Percentiles rank a stretch among this genome's conserved stretches.
Evolutionary conservation across 2,888 invertebrate genomes (phyloP).

Genomic region (Adelphocoris suturalis): DNA sequence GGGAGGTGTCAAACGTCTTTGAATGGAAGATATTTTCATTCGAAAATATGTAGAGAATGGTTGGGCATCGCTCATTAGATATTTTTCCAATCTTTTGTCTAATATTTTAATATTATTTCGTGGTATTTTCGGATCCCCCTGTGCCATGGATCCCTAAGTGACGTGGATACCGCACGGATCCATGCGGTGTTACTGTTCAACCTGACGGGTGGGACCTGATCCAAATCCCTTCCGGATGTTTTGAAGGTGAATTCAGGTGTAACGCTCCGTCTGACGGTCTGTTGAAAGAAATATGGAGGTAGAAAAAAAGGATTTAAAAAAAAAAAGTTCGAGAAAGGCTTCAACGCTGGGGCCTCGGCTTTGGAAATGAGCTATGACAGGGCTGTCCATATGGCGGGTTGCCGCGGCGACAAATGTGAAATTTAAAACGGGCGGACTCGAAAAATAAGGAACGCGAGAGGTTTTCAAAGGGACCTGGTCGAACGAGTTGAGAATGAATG

Average conservation of each 20-base stretch:
- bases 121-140: too few species aligned
- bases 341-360: background rate
- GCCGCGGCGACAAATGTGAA: slow-evolving; percentile 62
- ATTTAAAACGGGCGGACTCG: slow-evolving; percentile 46
- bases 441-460: slow-evolving; percentile 30
- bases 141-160: too few species aligned
- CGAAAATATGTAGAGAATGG: too few species aligned
- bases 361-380: slow-evolving; percentile 58
- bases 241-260: slow-evolving; percentile 46
- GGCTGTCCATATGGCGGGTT: background rate
- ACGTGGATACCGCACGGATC: too few species aligned
- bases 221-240: slow-evolving; percentile 60
- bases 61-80: too few species aligned
- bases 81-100: too few species aligned
- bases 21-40: too few species aligned
- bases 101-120: too few species aligned
- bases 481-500: slow-evolving; percentile 44
- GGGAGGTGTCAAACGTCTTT: too few species aligned
- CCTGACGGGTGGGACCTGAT: background rate
- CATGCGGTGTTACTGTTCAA: too few species aligned
- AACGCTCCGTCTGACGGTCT: slow-evolving; percentile 10
- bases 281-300: background rate
- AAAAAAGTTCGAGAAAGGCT: background rate
- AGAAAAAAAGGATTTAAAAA: background rate
- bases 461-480: slow-evolving; percentile 20